Conservation (phyloP, 2,888 invertebrate genomes). For the Drosophila limbata region DNA sequence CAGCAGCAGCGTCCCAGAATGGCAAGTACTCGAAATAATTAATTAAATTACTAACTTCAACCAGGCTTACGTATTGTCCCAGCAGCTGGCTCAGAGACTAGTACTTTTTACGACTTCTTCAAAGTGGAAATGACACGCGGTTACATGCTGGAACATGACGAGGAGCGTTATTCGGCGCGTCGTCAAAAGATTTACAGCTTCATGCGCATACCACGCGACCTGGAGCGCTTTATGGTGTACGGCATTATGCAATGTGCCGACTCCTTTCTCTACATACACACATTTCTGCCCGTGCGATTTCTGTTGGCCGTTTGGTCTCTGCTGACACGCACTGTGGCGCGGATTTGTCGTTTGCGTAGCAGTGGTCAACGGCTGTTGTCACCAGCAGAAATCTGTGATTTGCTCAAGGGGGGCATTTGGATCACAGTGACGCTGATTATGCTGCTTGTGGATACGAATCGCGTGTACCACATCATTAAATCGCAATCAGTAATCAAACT, state of each 20-base stretch:
- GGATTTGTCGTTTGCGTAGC: slow-evolving; percentile 89
- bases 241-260: slow-evolving; percentile 98
- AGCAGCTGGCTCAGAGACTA: slow-evolving; percentile 51
- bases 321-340: slow-evolving; percentile 90
- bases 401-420: slow-evolving; percentile 96
- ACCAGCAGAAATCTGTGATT: slow-evolving; percentile 97
- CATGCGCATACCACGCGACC: slow-evolving; percentile 96
- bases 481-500: slow-evolving; percentile 99
- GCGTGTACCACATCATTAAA: slow-evolving; percentile 98
- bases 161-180: slow-evolving; percentile 96
- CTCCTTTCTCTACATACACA: slow-evolving; percentile 98
- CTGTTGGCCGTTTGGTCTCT: slow-evolving; percentile 94
- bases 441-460: slow-evolving; percentile 97
- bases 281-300: slow-evolving; percentile 97
- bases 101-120: slow-evolving; percentile 88
- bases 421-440: slow-evolving; percentile 92
- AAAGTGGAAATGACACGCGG: slow-evolving; percentile 95
- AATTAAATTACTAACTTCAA: not conserved
- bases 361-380: slow-evolving; percentile 88
- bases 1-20: slow-evolving; percentile 40
- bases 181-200: slow-evolving; percentile 98
- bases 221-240: slow-evolving; percentile 96
- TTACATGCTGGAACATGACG: slow-evolving; percentile 97
- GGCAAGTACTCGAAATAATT: slow-evolving; percentile 31
- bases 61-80: not conserved